Evolutionary conservation across 1,140 invertebrate genomes (phyloP).

Genomic region (Drosophila sulfurigaster): DNA sequence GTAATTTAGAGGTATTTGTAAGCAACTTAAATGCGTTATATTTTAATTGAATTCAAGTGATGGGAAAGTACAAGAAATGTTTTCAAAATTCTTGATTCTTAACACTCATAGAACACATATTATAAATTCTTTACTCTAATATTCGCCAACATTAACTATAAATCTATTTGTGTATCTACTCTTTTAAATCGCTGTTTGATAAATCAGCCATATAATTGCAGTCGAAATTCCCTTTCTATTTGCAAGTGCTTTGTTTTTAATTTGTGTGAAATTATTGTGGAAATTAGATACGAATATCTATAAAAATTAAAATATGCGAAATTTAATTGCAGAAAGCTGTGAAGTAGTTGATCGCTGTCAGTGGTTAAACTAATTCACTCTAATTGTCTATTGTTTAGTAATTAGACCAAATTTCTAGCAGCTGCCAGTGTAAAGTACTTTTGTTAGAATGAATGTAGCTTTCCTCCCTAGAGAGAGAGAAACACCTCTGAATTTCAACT

Average conservation of each 20-base stretch:
- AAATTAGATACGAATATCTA: background rate
- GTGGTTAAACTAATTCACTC: background rate
- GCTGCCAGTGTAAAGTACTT: background rate
- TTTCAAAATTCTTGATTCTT: too few species aligned
- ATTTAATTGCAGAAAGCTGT: slow-evolving; percentile 9
- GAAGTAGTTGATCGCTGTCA: background rate
- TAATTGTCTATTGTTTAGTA: slow-evolving; percentile 10
- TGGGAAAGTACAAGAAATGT: too few species aligned
- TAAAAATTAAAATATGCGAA: slow-evolving; percentile 3
- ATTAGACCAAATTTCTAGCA: slow-evolving; percentile 7
- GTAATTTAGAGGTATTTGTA: too few species aligned
- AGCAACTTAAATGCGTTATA: too few species aligned
- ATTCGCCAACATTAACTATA: too few species aligned
- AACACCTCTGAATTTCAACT: background rate
- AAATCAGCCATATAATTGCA: background rate
- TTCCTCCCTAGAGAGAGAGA: slow-evolving; percentile 12
- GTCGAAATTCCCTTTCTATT: background rate
- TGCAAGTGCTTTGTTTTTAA: background rate
- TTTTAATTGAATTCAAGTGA: too few species aligned
- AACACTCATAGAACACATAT: too few species aligned
- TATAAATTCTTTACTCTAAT: too few species aligned
- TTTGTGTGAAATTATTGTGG: background rate
- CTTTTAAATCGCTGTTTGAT: too few species aligned
- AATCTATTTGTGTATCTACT: too few species aligned
- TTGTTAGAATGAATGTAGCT: background rate